These are phyloP conservation scores for Pangasius djambal DNA, from an alignment of 2,797 vertebrate species.

Conservation along the genomic window DNA sequence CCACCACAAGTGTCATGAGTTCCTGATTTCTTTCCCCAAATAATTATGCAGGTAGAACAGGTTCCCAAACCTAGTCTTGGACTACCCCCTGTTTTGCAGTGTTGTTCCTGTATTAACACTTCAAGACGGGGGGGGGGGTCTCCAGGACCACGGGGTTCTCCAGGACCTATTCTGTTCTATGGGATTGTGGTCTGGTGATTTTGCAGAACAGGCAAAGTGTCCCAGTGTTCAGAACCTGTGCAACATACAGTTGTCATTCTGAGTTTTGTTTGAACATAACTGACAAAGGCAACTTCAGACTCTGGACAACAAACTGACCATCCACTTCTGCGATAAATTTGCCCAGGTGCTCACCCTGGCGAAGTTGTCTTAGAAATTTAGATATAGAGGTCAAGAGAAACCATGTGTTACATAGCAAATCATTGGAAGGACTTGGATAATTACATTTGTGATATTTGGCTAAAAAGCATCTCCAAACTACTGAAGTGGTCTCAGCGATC, in stretches of 20 bases:
- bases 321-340: not conserved
- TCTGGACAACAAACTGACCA: not conserved
- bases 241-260: not conserved
- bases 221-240: not conserved
- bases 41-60: not conserved
- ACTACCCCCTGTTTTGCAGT: not conserved
- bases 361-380: not conserved
- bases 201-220: not conserved
- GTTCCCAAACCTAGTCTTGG: not conserved
- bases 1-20: not conserved
- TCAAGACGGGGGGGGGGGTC: not conserved
- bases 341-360: not conserved
- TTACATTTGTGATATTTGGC: not conserved
- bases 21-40: not conserved
- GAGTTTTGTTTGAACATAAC: not conserved
- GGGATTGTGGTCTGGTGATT: not conserved
- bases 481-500: not conserved
- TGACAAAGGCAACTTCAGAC: not conserved
- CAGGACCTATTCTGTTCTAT: not conserved
- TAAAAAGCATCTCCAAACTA: not conserved
- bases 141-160: not conserved
- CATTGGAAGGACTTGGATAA: not conserved
- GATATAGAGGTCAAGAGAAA: not conserved
- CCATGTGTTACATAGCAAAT: not conserved
- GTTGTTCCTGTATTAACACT: not conserved